phyloP scores from a whole-genome alignment of 1,140 invertebrate genomes.

The Calosoma granatense region DNA sequence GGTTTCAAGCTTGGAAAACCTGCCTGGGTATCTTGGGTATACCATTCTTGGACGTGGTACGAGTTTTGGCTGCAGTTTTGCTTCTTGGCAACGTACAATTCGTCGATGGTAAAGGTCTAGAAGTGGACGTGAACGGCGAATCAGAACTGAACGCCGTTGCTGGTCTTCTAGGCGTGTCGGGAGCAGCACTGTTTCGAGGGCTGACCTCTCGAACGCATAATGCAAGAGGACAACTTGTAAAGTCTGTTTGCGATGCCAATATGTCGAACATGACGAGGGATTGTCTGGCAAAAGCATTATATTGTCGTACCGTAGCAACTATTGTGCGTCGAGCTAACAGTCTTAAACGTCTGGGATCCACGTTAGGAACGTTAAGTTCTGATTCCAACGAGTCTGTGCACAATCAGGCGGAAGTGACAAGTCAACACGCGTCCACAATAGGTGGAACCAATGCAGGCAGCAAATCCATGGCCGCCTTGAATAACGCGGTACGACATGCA shows the following conservation, averaged over 20 bases:
- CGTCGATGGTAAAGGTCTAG: slow-evolving; percentile 59
- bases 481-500: slow-evolving; percentile 85
- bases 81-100: slow-evolving; percentile 87
- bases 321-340: slow-evolving; percentile 88
- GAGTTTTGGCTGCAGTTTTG: slow-evolving; percentile 81
- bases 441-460: slow-evolving; percentile 63
- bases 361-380: slow-evolving; percentile 77
- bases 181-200: slow-evolving; percentile 64
- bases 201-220: slow-evolving; percentile 77
- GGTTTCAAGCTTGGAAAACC: slow-evolving; percentile 84
- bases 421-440: slow-evolving; percentile 78
- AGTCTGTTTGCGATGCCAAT: slow-evolving; percentile 72
- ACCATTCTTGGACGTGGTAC: slow-evolving; percentile 85
- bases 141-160: slow-evolving; percentile 74
- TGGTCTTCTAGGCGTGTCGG: slow-evolving; percentile 69
- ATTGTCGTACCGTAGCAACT: slow-evolving; percentile 89
- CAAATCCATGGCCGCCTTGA: slow-evolving; percentile 82
- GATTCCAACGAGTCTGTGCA: slow-evolving; percentile 87
- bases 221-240: slow-evolving; percentile 70
- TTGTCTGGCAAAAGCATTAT: slow-evolving; percentile 83
- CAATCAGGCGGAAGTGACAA: slow-evolving; percentile 73
- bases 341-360: slow-evolving; percentile 76
- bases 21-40: slow-evolving; percentile 84
- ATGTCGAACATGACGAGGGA: slow-evolving; percentile 80
- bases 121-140: slow-evolving; percentile 66